phyloP scores from a whole-genome alignment of 23 tunicate species.

The Styela plicata region DNA sequence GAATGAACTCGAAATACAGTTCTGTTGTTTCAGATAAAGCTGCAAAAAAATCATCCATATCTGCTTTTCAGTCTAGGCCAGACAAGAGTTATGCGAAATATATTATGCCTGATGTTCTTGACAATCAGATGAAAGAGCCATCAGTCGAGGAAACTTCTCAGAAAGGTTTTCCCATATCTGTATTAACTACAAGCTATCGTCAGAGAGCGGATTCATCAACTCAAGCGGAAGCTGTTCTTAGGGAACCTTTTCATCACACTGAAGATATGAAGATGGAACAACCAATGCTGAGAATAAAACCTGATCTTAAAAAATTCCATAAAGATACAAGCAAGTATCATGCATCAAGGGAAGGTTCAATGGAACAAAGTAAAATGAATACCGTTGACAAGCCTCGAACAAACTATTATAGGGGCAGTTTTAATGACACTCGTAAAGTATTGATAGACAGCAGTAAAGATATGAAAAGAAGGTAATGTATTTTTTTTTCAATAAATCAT shows the following conservation, averaged over 20 bases:
- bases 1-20: too few relatives aligned
- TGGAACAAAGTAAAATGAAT: background rate
- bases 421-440: conserved; percentile 29
- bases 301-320: background rate
- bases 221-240: background rate
- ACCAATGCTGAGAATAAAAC: conserved; percentile 23
- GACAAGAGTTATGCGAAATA: background rate
- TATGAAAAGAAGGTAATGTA: background rate
- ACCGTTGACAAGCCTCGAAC: background rate
- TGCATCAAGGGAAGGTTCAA: background rate
- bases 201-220: background rate
- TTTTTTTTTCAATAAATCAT: too few relatives aligned
- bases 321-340: background rate
- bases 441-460: background rate
- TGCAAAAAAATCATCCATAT: background rate
- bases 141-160: too few relatives aligned
- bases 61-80: background rate
- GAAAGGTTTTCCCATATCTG: conserved; percentile 16
- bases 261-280: background rate
- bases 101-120: background rate
- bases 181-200: background rate
- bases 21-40: too few relatives aligned
- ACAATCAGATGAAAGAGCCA: too few relatives aligned
- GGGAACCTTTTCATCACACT: background rate
- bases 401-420: background rate